Evolutionary conservation across 2,797 vertebrate species (phyloP).

Genomic region (Myotis vivesi): DNA sequence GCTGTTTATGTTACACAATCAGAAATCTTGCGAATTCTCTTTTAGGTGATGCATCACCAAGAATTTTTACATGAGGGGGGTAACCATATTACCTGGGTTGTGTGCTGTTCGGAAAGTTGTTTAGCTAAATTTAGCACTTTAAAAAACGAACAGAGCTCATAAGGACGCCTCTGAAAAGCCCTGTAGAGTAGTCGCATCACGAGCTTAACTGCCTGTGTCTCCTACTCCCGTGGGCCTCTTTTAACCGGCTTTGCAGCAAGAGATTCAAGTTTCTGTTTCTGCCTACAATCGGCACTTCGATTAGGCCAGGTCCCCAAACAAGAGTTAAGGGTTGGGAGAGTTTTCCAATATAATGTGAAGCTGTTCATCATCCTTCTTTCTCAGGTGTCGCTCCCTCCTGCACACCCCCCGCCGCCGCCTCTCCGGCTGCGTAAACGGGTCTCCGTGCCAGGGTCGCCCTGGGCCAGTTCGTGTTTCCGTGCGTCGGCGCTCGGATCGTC

Average conservation of each 20-base stretch:
- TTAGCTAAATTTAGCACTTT: neutral
- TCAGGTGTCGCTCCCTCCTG: neutral
- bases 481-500: neutral
- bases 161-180: neutral
- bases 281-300: neutral
- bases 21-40: neutral
- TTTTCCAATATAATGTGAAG: neutral
- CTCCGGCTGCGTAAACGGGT: neutral
- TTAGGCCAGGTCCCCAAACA: neutral
- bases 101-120: neutral
- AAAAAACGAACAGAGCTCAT: neutral
- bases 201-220: neutral
- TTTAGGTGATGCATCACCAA: neutral
- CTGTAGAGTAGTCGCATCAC: neutral
- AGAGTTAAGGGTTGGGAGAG: neutral
- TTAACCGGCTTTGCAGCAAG: neutral
- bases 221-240: neutral
- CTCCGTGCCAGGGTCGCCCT: neutral
- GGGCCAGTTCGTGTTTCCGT: neutral
- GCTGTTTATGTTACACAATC: neutral
- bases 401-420: neutral
- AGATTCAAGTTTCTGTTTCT: slow-evolving; percentile 37
- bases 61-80: slow-evolving; percentile 8
- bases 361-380: neutral
- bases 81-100: neutral